These are phyloP conservation scores for Macrobrachium nipponense DNA, from an alignment of 1,140 invertebrate genomes.

Conservation along the genomic window DNA sequence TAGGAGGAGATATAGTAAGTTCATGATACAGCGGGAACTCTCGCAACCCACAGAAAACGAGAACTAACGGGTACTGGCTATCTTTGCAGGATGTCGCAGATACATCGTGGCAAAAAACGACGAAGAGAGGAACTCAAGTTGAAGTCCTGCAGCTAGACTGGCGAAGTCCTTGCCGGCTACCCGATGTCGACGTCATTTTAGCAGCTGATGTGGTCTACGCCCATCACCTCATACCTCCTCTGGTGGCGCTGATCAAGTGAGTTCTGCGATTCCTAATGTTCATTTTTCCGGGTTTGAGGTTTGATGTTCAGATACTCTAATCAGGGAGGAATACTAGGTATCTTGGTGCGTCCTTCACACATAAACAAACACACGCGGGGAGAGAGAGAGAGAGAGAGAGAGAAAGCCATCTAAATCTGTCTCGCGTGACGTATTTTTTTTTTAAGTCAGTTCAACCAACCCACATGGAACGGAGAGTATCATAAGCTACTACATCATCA, in stretches of 20 bases:
- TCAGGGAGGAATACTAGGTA: no score
- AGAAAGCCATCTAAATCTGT: no score
- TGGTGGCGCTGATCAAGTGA: constrained; percentile 51
- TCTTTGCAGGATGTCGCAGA: no score
- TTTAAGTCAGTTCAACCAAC: no score
- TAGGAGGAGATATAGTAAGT: no score
- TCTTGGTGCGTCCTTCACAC: no score
- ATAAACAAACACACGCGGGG: not conserved
- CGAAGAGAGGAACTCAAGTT: not conserved
- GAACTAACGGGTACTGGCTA: no score
- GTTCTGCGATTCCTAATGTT: not conserved
- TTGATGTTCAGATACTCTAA: not conserved
- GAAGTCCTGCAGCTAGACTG: constrained; percentile 61
- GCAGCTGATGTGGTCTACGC: constrained; percentile 62
- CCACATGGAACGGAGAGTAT: no score
- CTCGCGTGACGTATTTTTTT: no score
- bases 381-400: not conserved
- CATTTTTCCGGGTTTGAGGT: not conserved
- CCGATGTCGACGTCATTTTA: constrained; percentile 49
- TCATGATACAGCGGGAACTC: no score
- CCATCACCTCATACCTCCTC: constrained; percentile 39
- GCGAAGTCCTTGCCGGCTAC: constrained; percentile 33
- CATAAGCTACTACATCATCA: no score
- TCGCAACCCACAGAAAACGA: no score
- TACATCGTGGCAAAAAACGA: not conserved